Conservation (phyloP, 2,113 vertebrate species). For the Solenodon paradoxus region DNA sequence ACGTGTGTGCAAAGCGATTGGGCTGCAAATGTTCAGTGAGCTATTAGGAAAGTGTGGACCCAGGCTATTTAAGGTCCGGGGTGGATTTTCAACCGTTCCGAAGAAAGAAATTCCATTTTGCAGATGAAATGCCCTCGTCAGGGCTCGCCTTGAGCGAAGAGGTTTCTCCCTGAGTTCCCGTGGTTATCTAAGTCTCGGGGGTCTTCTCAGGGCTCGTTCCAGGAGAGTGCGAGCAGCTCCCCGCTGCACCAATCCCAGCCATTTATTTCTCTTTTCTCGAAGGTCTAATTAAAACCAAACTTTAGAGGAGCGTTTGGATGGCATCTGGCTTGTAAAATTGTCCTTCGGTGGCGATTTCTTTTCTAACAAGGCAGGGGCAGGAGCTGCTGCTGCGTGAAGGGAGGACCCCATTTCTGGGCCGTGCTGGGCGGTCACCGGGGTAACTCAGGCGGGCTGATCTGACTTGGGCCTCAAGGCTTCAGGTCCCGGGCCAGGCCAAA, state of each 20-base stretch:
- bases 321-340: not conserved
- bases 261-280: slow-evolving; percentile 40
- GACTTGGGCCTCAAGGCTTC: not conserved
- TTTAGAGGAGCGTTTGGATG: not conserved
- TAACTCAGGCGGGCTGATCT: not conserved
- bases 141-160: not conserved
- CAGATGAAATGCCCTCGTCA: not conserved
- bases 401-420: not conserved
- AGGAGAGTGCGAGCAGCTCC: slow-evolving; percentile 25
- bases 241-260: not conserved
- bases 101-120: slow-evolving; percentile 44
- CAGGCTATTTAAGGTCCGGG: slow-evolving; percentile 45
- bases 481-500: not conserved
- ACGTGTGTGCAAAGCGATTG: slow-evolving; percentile 78
- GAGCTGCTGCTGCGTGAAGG: rapidly evolving
- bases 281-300: slow-evolving; percentile 50
- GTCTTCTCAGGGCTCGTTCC: slow-evolving; percentile 32
- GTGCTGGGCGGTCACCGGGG: rapidly evolving
- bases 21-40: slow-evolving; percentile 66
- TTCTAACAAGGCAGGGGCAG: not conserved
- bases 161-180: not conserved
- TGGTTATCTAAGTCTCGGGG: not conserved
- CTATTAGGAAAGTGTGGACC: slow-evolving; percentile 72
- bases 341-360: not conserved
- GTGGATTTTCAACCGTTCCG: not conserved